A percentile compares a stretch with the other conserved stretches of the same genome.
Evolutionary conservation across 2,888 invertebrate genomes (phyloP).

Genomic region (Oxytorus armatus): DNA sequence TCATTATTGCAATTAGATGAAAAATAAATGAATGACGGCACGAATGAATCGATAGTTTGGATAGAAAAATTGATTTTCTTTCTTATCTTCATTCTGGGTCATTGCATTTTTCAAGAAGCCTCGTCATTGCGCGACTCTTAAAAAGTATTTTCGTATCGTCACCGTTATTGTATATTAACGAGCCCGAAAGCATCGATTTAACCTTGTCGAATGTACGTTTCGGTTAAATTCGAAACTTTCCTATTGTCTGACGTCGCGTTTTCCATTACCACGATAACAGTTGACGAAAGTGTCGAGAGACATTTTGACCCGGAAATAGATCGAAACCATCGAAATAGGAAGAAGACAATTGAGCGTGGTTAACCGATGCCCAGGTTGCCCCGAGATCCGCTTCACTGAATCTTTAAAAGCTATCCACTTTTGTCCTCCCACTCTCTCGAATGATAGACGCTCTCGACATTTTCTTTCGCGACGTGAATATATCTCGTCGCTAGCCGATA

Average conservation of each 20-base stretch:
- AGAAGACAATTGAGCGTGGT: slow-evolving; percentile 2
- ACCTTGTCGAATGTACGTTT: not conserved
- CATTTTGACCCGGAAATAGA: not conserved
- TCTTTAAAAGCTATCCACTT: slow-evolving; percentile 20
- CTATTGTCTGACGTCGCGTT: not conserved
- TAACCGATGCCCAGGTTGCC: not conserved
- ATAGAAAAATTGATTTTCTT: too few relatives aligned
- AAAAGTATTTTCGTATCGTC: too few relatives aligned
- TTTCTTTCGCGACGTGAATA: slow-evolving; percentile 20
- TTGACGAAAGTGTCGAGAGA: not conserved
- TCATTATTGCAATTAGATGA: too few relatives aligned
- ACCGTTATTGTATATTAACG: too few relatives aligned
- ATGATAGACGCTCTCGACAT: not conserved
- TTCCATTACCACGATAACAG: not conserved
- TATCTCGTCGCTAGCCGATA: not conserved
- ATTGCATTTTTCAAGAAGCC: too few relatives aligned
- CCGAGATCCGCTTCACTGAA: slow-evolving; percentile 14
- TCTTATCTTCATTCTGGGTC: too few relatives aligned
- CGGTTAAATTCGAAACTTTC: not conserved
- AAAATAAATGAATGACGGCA: too few relatives aligned
- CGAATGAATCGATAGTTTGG: too few relatives aligned
- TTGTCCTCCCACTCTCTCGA: not conserved
- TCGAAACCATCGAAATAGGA: not conserved
- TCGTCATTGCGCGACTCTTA: too few relatives aligned
- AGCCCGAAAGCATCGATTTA: not conserved